These are phyloP conservation scores for Teinopalpus imperialis DNA, from an alignment of 2,888 invertebrate species.

Conservation along the genomic window DNA sequence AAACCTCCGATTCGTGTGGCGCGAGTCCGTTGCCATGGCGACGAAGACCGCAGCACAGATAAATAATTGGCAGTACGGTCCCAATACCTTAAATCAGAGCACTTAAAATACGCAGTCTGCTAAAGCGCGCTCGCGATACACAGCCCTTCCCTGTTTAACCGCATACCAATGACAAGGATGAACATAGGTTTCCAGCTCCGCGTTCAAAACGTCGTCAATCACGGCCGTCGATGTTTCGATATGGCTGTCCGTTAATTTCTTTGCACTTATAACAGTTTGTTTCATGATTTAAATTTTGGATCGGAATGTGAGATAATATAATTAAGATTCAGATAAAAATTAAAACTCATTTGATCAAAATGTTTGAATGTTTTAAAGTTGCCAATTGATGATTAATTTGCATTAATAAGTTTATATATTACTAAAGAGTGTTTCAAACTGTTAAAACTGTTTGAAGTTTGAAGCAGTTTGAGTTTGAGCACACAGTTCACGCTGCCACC, in stretches of 20 bases:
- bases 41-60: slow-evolving; percentile 41
- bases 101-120: slow-evolving; percentile 17
- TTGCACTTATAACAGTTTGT: slow-evolving; percentile 16
- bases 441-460: too few relatives aligned
- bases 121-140: background rate
- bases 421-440: too few relatives aligned
- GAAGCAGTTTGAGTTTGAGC: too few relatives aligned
- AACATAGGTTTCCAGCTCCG: background rate
- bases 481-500: too few relatives aligned
- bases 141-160: background rate
- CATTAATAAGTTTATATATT: too few relatives aligned
- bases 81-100: slow-evolving; percentile 39
- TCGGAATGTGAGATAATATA: background rate
- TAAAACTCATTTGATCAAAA: background rate
- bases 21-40: slow-evolving; percentile 54
- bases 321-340: slow-evolving; percentile 9
- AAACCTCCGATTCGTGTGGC: slow-evolving; percentile 33
- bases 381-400: too few relatives aligned
- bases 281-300: slow-evolving; percentile 12
- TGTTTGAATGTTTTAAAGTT: too few relatives aligned
- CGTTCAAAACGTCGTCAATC: slow-evolving; percentile 13
- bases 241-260: slow-evolving; percentile 21
- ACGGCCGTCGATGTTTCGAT: slow-evolving; percentile 8
- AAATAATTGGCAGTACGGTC: slow-evolving; percentile 53
- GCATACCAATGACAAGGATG: background rate